Evolutionary conservation across 2,113 vertebrate species (phyloP), one percentile per base, ranked within the genome.

Genomic region (Misgurnus anguillicaudatus): DNA sequence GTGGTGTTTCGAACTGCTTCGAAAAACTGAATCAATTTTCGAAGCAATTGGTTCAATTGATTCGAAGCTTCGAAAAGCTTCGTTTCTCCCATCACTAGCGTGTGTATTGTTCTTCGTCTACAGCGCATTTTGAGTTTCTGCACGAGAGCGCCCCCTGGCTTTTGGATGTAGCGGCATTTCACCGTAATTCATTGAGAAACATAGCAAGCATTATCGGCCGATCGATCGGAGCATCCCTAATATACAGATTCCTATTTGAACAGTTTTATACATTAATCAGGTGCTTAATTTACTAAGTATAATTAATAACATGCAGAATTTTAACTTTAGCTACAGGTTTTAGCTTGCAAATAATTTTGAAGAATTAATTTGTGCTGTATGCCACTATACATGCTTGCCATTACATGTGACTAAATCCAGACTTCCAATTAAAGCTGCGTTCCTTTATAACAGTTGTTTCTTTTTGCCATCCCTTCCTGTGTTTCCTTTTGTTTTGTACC

Each of bases 391-490:
- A 57, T 13, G 53, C 9, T 57, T 57, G 53, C 53, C 69, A 58
- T 72, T 60, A 53, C 42, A 21, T 69, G 24, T 69, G 67, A 58
- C 70, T 62, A 57, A 74, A 74, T 62, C 41, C 36, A 72, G 69
- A 73, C 53, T 62, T 74, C 57, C 19, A 47, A 2, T 70, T 51
- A 19, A 38, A 55, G 48, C 48, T 70, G 55, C 55, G 68, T 31
- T 53, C 36, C 57, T 74, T 60, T 24, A 7, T 14, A 47, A 69
- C 19, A 6, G 16, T 55, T 55, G 51, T 8, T 55, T 16, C 14
- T 6, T 5, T 14, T 3, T 57, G 17, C 17, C 17, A n/a, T 19
- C 10, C 10, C 45, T 38, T 57, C 51, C 36, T 3, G 6, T 9
- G 17, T 19, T 17, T 17, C 3, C 13, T 36, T 71, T 57, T 71